These are phyloP conservation scores for Azemiops feae DNA, from an alignment of 2,113 vertebrate genomes.

Conservation along the genomic window DNA sequence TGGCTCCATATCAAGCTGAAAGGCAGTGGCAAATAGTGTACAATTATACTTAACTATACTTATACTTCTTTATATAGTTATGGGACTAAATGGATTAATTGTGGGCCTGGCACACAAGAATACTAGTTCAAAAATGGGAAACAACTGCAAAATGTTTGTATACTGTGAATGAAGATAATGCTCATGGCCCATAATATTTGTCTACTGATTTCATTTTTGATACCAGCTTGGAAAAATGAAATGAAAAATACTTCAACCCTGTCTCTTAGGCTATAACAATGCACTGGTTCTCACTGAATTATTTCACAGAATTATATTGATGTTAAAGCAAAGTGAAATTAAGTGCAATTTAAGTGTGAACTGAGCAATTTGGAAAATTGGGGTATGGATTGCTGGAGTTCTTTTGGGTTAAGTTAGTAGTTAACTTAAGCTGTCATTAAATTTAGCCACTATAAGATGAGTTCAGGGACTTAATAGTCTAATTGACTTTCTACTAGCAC, in stretches of 20 bases:
- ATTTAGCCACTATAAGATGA: background rate
- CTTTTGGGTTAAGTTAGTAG: conserved; percentile 17
- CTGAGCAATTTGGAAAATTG: background rate
- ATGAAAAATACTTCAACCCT: background rate
- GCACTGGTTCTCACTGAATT: background rate
- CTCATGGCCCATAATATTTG: background rate
- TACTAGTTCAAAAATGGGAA: background rate
- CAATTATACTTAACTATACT: background rate
- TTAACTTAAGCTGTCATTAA: conserved; percentile 26
- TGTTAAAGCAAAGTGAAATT: background rate
- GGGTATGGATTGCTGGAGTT: conserved; percentile 5
- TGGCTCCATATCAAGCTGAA: background rate
- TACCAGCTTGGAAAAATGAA: background rate
- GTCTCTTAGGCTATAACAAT: background rate
- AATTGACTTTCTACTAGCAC: conserved; percentile 28
- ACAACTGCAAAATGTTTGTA: background rate
- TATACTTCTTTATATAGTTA: background rate
- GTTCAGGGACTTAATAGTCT: conserved; percentile 28
- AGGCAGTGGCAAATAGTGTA: background rate
- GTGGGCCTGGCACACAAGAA: background rate
- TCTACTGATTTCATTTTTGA: background rate
- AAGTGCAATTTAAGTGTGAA: background rate
- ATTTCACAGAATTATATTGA: background rate
- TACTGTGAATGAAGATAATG: background rate
- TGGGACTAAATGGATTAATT: background rate